Evolutionary conservation across 2,888 invertebrate species (phyloP), one percentile per base, ranked within the genome.

Genomic region (Salticus scenicus): DNA sequence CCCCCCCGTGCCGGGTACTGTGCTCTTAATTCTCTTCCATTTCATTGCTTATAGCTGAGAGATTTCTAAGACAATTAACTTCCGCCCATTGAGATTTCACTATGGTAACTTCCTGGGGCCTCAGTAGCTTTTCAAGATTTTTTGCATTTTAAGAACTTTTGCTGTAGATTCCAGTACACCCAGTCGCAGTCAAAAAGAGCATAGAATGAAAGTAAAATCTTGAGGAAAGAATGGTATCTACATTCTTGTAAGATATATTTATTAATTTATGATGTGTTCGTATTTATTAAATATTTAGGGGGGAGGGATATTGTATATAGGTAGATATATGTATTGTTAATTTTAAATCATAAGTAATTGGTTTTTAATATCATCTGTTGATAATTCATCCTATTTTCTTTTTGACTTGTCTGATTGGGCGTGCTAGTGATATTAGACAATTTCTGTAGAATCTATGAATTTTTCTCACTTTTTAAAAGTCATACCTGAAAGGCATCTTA

Each of bases 11-110:
- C 31, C 33, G 47, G 82, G 57, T 69, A 41, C 67, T 67, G 83
- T 77, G 85, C 76, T 80, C 79, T 86, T 76, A 74, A 76, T 80
- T 86, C 85, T 86, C 85, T 80, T 86, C 85, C 80, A 86, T 78
- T 86, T 86, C 85, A 80, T 86, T 37, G 85, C 85, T 86, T 86
- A 80, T 86, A 86, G 85, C 74, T 79, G 33, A 73, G 79, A 85
- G 85, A 86, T 80, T 80, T 86, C 84, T 85, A 80, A 75, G 72
- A 86, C 77, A 71, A 72, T 78, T 72, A 51, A 86, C 80, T 86
- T 80, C 85, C 80, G 80, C 85, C 85, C 79, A 86, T 76, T 79
- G 79, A 85, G 78, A 79, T 85, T 80, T 75, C 85, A 80, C 73
- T 86, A 86, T 69, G 67, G 67, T 86, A 70, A 80, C 75, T 86